phyloP scores from a whole-genome alignment of 2,888 invertebrate species.

The Colostygia pectinataria region DNA sequence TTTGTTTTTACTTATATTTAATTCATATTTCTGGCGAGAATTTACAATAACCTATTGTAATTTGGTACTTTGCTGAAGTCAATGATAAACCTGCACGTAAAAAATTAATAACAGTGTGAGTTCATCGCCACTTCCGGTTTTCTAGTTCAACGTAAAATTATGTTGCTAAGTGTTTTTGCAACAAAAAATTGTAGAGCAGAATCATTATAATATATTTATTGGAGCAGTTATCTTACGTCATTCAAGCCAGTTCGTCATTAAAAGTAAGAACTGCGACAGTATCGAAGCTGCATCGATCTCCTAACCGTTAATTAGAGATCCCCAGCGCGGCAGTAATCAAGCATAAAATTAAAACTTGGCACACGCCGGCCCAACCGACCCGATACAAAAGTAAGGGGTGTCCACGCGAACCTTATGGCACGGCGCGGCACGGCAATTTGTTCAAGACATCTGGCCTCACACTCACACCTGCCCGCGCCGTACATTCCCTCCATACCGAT shows the following conservation, averaged over 20 bases:
- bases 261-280: constrained; percentile 43
- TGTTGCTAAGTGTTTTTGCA: constrained; percentile 10
- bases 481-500: constrained; percentile 61
- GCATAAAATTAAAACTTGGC: constrained; percentile 83
- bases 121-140: constrained; percentile 35
- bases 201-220: neutral
- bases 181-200: neutral
- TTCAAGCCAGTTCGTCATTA: constrained; percentile 18
- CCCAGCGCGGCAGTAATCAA: constrained; percentile 73
- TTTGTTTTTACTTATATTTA: no score
- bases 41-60: neutral
- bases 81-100: constrained; percentile 25
- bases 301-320: constrained; percentile 74
- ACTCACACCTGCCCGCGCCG: constrained; percentile 75
- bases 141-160: constrained; percentile 19
- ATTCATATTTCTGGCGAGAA: no score
- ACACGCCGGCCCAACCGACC: constrained; percentile 66
- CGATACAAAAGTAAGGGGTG: constrained; percentile 68
- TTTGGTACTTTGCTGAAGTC: constrained; percentile 3
- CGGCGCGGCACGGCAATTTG: constrained; percentile 68
- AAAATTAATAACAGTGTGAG: constrained; percentile 28
- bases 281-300: constrained; percentile 61
- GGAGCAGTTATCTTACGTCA: constrained; percentile 8
- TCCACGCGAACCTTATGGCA: constrained; percentile 79
- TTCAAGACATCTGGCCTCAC: constrained; percentile 80